Evolutionary conservation across 2,888 invertebrate species (phyloP), one percentile per base, ranked within the genome.

Genomic region (Cryptus armator): DNA sequence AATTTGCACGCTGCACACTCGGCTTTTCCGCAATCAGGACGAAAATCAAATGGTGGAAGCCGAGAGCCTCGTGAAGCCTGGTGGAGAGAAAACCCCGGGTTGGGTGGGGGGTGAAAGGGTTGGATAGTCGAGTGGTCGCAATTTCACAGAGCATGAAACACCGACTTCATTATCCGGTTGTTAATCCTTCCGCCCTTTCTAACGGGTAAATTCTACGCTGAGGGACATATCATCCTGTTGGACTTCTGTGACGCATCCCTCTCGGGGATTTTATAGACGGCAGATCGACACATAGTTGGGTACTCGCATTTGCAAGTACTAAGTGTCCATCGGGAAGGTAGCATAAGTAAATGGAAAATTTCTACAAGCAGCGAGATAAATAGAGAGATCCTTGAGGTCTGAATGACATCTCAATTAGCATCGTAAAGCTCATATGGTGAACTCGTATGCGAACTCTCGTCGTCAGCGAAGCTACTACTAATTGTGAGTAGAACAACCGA

Each of bases 121-220:
- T 12, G 76, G 37, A 53, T 46, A 68, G 66, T 90, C 90, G 79
- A 86, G 83, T 86, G 83, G 80, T 84, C 72, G 84, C 86, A 89
- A 89, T 89, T 89, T 89, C 89, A 93, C 93, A 93, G 93, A 92
- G 93, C 93, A 93, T 93, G 93, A 93, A 93, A 92, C 93, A 92
- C 93, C 92, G 93, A 92, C 93, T 93, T 93, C 93, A 93, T 93
- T 93, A 93, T 92, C 91, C 93, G 93, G 93, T 93, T 92, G 92
- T 93, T 93, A 93, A 93, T 93, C 90, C 92, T 89, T 87, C 89
- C 88, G 72, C 86, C 81, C 75, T 48, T 81, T 78, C 70, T 67
- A 71, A 78, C 84, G 72, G 72, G 82, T 37, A 80, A 83, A 83
- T 86, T 86, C 84, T 85, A 71, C 76, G 74, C 72, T 59, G 75